Evolutionary conservation across 2,888 invertebrate genomes (phyloP).

Genomic region (Globia sparganii): DNA sequence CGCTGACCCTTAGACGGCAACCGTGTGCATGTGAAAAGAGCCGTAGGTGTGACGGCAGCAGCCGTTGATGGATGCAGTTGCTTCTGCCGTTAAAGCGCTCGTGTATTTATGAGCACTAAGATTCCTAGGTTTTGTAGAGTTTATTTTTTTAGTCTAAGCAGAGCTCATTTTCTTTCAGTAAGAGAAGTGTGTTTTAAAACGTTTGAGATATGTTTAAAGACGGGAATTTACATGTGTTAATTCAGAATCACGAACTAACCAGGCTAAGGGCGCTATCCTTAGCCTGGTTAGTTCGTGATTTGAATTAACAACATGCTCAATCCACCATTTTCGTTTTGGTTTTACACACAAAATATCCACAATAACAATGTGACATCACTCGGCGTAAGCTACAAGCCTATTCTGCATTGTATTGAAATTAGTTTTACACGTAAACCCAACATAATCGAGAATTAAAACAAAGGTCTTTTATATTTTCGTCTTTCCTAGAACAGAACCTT

Average conservation of each 20-base stretch:
- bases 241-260: neutral
- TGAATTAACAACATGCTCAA: too few species aligned
- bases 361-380: slow-evolving; percentile 5
- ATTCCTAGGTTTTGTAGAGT: neutral
- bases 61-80: too few species aligned
- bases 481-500: slow-evolving; percentile 25
- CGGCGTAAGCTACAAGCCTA: slow-evolving; percentile 16
- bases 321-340: too few species aligned
- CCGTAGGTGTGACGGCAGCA: too few species aligned
- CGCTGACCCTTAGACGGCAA: too few species aligned
- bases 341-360: too few species aligned
- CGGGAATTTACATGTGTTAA: neutral
- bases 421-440: slow-evolving; percentile 31
- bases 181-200: neutral
- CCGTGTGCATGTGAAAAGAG: too few species aligned
- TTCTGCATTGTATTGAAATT: slow-evolving; percentile 46
- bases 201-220: neutral
- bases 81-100: neutral
- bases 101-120: neutral
- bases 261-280: neutral
- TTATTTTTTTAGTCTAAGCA: neutral
- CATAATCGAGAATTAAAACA: slow-evolving; percentile 10
- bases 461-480: slow-evolving; percentile 12
- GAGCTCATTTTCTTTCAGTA: neutral
- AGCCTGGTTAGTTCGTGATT: too few species aligned